Conservation (phyloP, 2,113 vertebrate genomes). For the Actenoides lindsayi region DNA sequence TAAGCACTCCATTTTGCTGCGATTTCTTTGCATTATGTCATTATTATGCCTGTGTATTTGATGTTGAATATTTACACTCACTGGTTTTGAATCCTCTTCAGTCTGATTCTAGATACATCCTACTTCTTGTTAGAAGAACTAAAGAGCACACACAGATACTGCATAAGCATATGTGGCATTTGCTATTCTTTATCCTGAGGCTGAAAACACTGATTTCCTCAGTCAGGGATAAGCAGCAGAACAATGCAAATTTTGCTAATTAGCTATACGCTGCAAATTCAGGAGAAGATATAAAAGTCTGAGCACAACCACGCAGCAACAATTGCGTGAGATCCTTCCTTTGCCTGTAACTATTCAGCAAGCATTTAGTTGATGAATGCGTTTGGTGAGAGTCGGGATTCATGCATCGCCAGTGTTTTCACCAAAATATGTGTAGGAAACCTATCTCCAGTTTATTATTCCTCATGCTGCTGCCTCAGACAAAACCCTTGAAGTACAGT, state of each 20-base stretch:
- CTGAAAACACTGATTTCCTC: slow-evolving; percentile 29
- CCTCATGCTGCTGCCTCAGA: neutral
- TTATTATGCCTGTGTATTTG: neutral
- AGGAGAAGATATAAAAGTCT: neutral
- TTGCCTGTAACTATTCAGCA: neutral
- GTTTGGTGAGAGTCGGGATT: neutral
- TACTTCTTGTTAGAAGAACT: neutral
- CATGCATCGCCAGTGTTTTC: neutral
- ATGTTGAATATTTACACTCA: neutral
- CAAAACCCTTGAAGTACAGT: neutral
- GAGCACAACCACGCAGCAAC: neutral
- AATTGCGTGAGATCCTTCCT: neutral
- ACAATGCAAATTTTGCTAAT: slow-evolving; percentile 10
- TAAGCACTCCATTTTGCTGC: neutral
- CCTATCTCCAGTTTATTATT: neutral
- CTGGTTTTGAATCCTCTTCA: neutral
- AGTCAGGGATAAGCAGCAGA: neutral
- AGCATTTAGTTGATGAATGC: neutral
- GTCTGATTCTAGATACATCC: neutral
- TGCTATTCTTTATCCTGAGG: slow-evolving; percentile 19
- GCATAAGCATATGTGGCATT: slow-evolving; percentile 5
- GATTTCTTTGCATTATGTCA: neutral
- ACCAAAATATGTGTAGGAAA: neutral
- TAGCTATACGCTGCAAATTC: neutral
- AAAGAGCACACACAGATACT: neutral